phyloP scores from a whole-genome alignment of 2,797 vertebrate genomes.

The Okamejei kenojei region DNA sequence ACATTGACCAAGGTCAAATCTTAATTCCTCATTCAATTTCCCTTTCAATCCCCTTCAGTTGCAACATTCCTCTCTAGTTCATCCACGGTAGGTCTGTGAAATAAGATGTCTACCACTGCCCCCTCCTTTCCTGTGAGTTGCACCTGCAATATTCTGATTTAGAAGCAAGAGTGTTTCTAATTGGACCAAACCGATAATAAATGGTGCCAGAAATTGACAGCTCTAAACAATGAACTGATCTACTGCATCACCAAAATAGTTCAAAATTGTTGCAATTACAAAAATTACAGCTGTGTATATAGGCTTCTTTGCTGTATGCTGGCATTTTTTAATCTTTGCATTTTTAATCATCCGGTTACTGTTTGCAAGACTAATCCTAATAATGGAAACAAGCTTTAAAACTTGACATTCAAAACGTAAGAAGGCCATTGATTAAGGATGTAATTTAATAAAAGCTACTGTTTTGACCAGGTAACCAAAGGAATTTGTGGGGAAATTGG shows the following conservation, averaged over 20 bases:
- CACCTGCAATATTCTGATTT: not conserved
- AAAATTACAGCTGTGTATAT: not conserved
- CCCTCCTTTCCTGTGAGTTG: not conserved
- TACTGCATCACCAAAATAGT: not conserved
- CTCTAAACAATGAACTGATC: not conserved
- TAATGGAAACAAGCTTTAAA: slow-evolving; percentile 2
- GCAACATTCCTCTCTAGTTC: not conserved
- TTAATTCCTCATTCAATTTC: no score
- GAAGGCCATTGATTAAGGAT: not conserved
- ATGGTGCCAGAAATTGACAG: not conserved
- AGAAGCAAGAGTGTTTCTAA: not conserved
- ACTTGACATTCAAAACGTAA: not conserved
- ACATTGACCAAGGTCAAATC: no score
- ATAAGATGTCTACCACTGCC: not conserved
- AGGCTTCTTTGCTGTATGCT: not conserved
- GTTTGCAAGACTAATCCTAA: not conserved
- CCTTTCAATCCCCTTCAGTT: not conserved
- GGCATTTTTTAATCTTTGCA: not conserved
- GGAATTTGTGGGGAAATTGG: not conserved
- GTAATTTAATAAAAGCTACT: not conserved
- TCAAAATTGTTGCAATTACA: slow-evolving; percentile 11
- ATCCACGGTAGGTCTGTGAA: not conserved
- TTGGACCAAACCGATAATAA: not conserved
- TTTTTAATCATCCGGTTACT: not conserved
- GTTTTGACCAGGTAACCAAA: not conserved